These are phyloP conservation scores for Grantiella picta DNA, from an alignment of 2,113 vertebrate genomes.

Conservation along the genomic window DNA sequence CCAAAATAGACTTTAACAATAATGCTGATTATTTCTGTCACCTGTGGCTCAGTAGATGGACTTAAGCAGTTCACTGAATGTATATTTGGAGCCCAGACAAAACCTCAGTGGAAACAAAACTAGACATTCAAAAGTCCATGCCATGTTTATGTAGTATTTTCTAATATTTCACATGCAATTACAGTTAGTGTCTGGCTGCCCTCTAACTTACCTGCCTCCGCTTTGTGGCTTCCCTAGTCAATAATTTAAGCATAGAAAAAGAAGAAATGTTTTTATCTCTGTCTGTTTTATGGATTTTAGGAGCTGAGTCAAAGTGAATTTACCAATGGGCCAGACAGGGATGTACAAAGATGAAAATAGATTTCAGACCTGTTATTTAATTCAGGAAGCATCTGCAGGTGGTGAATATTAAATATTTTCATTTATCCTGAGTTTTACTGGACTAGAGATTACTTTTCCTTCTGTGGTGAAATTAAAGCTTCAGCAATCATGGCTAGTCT, in stretches of 20 bases:
- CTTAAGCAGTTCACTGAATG: not conserved
- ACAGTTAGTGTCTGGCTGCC: slow-evolving; percentile 14
- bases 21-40: slow-evolving; percentile 1
- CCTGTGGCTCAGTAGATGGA: slow-evolving; percentile 1
- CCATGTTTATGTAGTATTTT: slow-evolving; percentile 48
- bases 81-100: slow-evolving; percentile 25
- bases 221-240: not conserved
- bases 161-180: slow-evolving; percentile 21
- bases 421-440: not conserved
- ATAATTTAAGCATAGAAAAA: not conserved
- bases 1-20: not conserved
- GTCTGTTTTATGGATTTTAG: not conserved
- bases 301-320: not conserved
- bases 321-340: not conserved
- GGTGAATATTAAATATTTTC: not conserved
- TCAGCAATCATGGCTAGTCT: not conserved
- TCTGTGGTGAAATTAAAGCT: not conserved
- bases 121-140: slow-evolving; percentile 16
- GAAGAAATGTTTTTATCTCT: not conserved
- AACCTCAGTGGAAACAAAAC: slow-evolving; percentile 9
- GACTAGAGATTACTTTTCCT: not conserved
- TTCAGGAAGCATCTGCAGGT: not conserved
- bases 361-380: slow-evolving; percentile 11
- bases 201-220: not conserved
- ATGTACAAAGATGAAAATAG: not conserved